phyloP scores from a whole-genome alignment of 1,140 invertebrate species.

The Sycophila sp. region DNA sequence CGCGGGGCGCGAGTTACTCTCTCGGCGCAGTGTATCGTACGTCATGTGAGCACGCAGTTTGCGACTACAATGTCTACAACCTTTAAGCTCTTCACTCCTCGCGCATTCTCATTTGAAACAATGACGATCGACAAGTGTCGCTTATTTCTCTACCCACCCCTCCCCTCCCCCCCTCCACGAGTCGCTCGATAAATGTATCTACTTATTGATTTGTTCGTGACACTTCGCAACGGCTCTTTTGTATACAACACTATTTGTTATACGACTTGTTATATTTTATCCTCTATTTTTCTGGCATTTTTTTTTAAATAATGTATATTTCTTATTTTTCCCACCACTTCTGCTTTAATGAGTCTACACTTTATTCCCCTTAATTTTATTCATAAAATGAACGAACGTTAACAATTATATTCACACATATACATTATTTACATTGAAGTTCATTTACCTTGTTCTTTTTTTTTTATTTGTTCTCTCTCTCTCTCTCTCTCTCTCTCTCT shows the following conservation, averaged over 20 bases:
- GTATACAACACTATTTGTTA: constrained; percentile 21
- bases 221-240: constrained; percentile 24
- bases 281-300: too few relatives aligned
- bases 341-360: too few relatives aligned
- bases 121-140: constrained; percentile 20
- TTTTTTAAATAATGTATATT: too few relatives aligned
- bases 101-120: constrained; percentile 23
- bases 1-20: too few relatives aligned
- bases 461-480: background rate
- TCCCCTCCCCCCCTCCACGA: too few relatives aligned
- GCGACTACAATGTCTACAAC: constrained; percentile 3
- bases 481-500: too few relatives aligned
- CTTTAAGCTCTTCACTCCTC: background rate
- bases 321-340: too few relatives aligned
- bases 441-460: too few relatives aligned
- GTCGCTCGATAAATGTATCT: constrained; percentile 23
- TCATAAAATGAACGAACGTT: constrained; percentile 9
- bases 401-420: constrained; percentile 34
- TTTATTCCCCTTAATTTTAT: too few relatives aligned
- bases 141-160: constrained; percentile 24
- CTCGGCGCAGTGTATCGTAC: too few relatives aligned
- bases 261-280: constrained; percentile 5
- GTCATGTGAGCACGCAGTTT: background rate
- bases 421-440: constrained; percentile 31
- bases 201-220: constrained; percentile 31